A percentile compares a stretch with the other conserved stretches of the same genome.
Conservation (phyloP, 2,888 invertebrate genomes). For the Melipona bicolor region DNA sequence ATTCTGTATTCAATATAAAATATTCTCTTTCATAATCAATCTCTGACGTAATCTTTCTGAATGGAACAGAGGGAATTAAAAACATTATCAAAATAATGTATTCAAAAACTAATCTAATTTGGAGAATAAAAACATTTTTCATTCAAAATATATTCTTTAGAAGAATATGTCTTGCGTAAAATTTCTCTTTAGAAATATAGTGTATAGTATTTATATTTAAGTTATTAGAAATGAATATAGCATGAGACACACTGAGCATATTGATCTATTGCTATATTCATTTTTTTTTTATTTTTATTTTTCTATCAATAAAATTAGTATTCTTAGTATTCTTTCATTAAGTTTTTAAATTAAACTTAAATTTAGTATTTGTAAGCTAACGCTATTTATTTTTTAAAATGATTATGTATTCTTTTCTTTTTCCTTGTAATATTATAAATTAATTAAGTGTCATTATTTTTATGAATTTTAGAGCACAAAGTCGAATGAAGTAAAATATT, state of each 20-base stretch:
- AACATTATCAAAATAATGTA: conserved; percentile 57
- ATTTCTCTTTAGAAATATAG: conserved; percentile 50
- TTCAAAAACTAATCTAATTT: conserved; percentile 70
- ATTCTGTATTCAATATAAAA: conserved; percentile 24
- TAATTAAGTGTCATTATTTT: not conserved
- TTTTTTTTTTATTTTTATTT: conserved; percentile 9
- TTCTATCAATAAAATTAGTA: conserved; percentile 10
- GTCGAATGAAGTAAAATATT: conserved; percentile 33
- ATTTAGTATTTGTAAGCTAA: not conserved
- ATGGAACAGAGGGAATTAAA: conserved; percentile 33
- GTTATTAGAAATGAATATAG: conserved; percentile 63
- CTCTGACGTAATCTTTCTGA: no score
- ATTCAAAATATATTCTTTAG: conserved; percentile 60
- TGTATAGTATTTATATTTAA: conserved; percentile 38
- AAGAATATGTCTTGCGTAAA: conserved; percentile 67
- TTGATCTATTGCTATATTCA: conserved; percentile 74
- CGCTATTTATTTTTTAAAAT: not conserved
- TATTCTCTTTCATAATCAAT: conserved; percentile 18
- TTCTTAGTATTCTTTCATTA: not conserved
- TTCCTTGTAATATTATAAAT: not conserved
- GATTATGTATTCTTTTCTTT: not conserved
- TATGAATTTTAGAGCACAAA: conserved; percentile 19
- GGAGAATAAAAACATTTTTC: conserved; percentile 70
- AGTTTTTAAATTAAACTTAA: not conserved
- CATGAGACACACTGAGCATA: conserved; percentile 66